Evolutionary conservation across 2,888 invertebrate species (phyloP), one percentile per base, ranked within the genome.

Genomic region (Candidula unifasciata): DNA sequence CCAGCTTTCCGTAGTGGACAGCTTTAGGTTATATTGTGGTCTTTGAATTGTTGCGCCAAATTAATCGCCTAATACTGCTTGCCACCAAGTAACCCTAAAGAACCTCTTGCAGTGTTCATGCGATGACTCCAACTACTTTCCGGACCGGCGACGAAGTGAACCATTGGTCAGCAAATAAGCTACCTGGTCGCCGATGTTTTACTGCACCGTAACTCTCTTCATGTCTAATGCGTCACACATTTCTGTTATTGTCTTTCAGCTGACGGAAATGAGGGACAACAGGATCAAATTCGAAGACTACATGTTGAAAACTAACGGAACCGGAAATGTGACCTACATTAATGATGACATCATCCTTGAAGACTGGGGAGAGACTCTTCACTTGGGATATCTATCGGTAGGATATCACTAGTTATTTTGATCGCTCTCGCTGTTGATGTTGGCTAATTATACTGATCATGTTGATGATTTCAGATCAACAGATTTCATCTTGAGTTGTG

Each of bases 221-320:
- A n/a, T 60, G 8, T 24, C 10, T 21, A 60, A 21, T 21, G 60
- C 5, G 8, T 21, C 3, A 60, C 0, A 16, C 0, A n/a, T n/a
- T 60, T 21, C 13, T 60, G 10, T 24, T 16, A 60, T 60, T 21
- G 69, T 69, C 24, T 54, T 16, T 16, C 69, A 84, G 84, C n/a
- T 84, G 52, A 60, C 52, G n/a, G 84, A 84, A 35, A 73, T 84
- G 84, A 73, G 64, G 30, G 83, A 86, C 13, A 91, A 91, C 87
- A 77, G 85, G 60, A 68, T 84, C 13, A 60, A 35, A 5, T 87
- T 86, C 68, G 79, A 85, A 21, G 83, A 85, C 57, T 89, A 88
- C 86, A 83, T 76, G 71, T 6, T 69, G 18, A n/a, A 82, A 33
- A 80, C 78, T 37, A 85, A 86, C 73, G 77, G 35, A 60, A 88